A percentile compares a stretch with the other conserved stretches of the same genome.
Conservation (phyloP, 2,888 invertebrate genomes). For the Sussaba pulchella region DNA sequence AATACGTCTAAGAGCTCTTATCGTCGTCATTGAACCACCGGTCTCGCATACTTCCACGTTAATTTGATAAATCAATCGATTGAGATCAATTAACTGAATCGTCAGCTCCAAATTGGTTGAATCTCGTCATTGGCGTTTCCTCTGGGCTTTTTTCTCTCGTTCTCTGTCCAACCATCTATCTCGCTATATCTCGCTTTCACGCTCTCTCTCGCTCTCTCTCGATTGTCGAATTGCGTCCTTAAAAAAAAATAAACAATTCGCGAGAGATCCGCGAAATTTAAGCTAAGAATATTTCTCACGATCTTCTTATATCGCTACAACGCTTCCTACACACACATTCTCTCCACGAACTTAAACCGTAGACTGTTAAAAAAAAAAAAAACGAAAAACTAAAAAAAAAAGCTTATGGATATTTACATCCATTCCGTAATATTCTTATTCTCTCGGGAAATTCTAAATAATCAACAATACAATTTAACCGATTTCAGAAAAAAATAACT, state of each 20-base stretch:
- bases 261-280: slow-evolving; percentile 14
- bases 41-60: neutral
- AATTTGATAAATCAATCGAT: neutral
- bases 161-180: too few species aligned
- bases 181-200: neutral
- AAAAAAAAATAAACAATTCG: neutral
- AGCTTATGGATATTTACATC: slow-evolving; percentile 17
- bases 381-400: neutral
- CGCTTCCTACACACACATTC: neutral
- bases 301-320: slow-evolving; percentile 8
- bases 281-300: neutral
- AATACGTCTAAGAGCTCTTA: neutral
- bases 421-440: neutral
- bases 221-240: slow-evolving; percentile 17
- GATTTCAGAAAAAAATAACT: neutral
- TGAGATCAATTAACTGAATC: neutral
- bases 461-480: neutral
- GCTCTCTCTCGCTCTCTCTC: neutral
- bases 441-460: neutral
- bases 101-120: neutral
- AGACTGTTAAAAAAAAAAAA: slow-evolving; percentile 1
- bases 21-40: too few species aligned
- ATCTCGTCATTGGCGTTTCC: neutral
- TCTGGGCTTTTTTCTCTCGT: slow-evolving; percentile 3
- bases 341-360: neutral